Base-by-base conservation (phyloP, 2,797 vertebrate genomes). In the Mareca penelope region DNA sequence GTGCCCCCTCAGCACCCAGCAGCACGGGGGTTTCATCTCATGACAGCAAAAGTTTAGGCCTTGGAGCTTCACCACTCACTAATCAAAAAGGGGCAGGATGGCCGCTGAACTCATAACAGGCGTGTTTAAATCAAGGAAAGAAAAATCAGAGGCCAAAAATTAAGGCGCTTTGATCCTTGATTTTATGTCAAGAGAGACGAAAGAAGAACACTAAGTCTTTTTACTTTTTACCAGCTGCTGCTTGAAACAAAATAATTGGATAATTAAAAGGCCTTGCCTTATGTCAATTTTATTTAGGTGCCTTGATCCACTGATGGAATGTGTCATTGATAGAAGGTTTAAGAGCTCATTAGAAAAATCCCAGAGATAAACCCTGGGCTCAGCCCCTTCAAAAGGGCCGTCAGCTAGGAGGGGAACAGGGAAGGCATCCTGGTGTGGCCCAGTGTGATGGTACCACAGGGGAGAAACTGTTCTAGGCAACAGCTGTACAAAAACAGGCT, bases 181-280 rank as follows among this genome's bases (percentile, higher is more conserved):
- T 96, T 96, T 96, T 80, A 92, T 96, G 96, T 96, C 96, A 96
- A 84, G 79, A 90, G 95, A 97, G 96, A 92, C 77, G 80, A 94
- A 77, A 94, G 93, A 81, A 94, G 96, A 95, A 96, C 95, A 97
- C 91, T 95, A 53, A 96, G 88, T 70, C 94, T 96, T 96, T 97
- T 96, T 95, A 96, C 80, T 90, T 97, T 90, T 89, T 85, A 84
- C 96, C 97, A 96, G 96, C 96, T 97, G 97, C 94, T 92, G 95
- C 97, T 94, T 92, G 96, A 95, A 97, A 96, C 95, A 93, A 94
- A 97, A 96, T 97, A 97, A 97, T 97, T 97, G 94, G 97, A 97
- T 97, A 97, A 97, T 97, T 97, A 97, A 96, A 97, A 97, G 97
- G 97, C 95, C 97, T 95, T 83, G 93, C 95, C 94, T 96, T 94